Conservation (phyloP, 2,113 vertebrate genomes). For the Chauna torquata region DNA sequence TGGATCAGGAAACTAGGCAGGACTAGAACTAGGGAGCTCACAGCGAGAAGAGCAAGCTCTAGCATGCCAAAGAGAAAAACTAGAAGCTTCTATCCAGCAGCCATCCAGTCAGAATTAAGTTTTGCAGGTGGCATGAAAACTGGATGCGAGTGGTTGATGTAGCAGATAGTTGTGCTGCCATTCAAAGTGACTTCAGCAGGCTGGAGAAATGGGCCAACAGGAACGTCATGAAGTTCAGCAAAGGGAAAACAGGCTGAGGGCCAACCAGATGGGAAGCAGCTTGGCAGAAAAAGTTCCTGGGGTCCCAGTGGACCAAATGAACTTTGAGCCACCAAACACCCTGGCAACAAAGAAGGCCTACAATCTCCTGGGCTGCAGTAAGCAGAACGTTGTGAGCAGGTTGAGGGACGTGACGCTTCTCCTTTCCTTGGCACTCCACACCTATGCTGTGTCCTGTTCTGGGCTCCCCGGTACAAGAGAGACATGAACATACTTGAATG, state of each 20-base stretch:
- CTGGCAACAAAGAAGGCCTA: background rate
- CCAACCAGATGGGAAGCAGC: background rate
- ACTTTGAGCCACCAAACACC: background rate
- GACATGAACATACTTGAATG: background rate
- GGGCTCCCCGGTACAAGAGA: background rate
- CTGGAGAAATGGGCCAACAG: background rate
- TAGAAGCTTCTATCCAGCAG: background rate
- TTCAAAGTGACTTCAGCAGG: background rate
- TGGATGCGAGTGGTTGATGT: background rate
- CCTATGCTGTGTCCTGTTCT: background rate
- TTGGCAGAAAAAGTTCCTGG: background rate
- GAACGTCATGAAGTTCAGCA: background rate
- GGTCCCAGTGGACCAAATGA: background rate
- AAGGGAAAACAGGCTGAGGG: background rate
- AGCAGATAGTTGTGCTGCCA: background rate
- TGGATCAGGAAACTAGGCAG: background rate
- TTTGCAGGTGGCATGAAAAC: background rate
- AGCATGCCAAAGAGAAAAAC: background rate
- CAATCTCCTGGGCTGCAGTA: background rate
- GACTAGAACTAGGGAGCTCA: background rate
- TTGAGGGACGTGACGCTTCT: background rate
- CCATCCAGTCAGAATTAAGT: background rate
- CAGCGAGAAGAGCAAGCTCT: background rate
- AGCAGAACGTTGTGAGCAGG: background rate
- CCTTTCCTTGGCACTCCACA: background rate